A percentile compares a stretch with the other conserved stretches of the same genome.
phyloP scores from a whole-genome alignment of 2,113 vertebrate species.

The Poecilia latipinna region DNA sequence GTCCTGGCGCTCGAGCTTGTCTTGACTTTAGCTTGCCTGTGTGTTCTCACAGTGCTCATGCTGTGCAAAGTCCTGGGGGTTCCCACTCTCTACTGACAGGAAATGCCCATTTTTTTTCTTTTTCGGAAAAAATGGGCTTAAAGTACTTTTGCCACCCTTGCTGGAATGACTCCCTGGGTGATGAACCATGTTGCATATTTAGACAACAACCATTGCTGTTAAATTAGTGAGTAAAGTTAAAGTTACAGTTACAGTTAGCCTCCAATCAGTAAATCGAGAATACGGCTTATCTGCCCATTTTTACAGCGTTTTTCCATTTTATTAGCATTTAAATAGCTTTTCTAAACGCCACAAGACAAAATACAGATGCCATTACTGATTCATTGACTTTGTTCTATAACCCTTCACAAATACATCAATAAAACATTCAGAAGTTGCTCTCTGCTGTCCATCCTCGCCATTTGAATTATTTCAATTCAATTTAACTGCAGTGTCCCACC shows the following conservation, averaged over 20 bases:
- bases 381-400: constrained; percentile 67
- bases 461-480: constrained; percentile 81
- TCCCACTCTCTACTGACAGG: background rate
- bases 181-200: background rate
- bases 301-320: constrained; percentile 62
- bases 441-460: constrained; percentile 67
- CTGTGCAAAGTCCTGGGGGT: too few relatives aligned
- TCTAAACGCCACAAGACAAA: constrained; percentile 70
- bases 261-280: constrained; percentile 64
- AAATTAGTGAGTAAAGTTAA: constrained; percentile 1
- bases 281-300: constrained; percentile 55
- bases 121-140: background rate
- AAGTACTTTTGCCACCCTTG: background rate
- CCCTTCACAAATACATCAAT: constrained; percentile 74
- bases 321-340: constrained; percentile 81
- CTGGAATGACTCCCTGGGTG: background rate
- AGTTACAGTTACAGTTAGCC: constrained; percentile 64
- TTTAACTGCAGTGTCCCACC: constrained; percentile 74
- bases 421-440: constrained; percentile 65
- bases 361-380: constrained; percentile 67
- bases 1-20: background rate
- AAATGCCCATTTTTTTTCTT: background rate
- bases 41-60: background rate
- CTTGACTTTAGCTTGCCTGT: background rate
- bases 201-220: background rate